These are phyloP conservation scores for Mormyrus proboscirostris DNA, from an alignment of 2,797 vertebrate genomes.

Conservation along the genomic window DNA sequence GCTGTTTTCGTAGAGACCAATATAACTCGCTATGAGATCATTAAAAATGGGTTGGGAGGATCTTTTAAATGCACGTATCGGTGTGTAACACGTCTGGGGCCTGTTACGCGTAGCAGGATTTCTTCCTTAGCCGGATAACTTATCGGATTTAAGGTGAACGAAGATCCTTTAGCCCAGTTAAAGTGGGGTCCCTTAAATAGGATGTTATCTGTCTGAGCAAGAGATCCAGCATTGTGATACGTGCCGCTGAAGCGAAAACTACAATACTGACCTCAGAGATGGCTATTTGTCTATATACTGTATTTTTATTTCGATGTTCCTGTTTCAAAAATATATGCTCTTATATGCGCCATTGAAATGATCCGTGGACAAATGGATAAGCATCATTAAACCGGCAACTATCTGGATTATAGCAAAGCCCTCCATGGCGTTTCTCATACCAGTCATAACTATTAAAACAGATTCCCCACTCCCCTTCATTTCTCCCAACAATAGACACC, in stretches of 20 bases:
- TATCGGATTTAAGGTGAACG: background rate
- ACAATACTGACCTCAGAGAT: background rate
- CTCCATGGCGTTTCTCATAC: background rate
- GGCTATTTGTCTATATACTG: background rate
- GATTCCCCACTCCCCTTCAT: conserved; percentile 7
- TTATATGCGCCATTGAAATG: background rate
- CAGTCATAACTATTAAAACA: background rate
- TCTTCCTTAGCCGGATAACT: background rate
- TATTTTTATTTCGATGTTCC: background rate
- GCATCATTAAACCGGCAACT: conserved; percentile 18
- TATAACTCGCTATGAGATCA: background rate
- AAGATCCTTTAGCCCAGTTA: background rate
- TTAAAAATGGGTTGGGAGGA: background rate
- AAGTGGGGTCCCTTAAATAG: background rate
- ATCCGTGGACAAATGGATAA: background rate
- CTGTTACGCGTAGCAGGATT: background rate
- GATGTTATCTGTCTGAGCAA: background rate
- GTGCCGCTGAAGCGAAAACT: background rate
- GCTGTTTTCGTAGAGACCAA: background rate
- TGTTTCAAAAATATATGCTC: background rate
- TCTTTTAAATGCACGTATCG: background rate
- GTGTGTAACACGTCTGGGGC: background rate
- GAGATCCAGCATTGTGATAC: background rate
- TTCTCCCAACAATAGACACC: conserved; percentile 27
- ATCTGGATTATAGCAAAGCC: background rate